Evolutionary conservation across 2,888 invertebrate genomes (phyloP), one percentile per base, ranked within the genome.

Genomic region (Erynnis tages): DNA sequence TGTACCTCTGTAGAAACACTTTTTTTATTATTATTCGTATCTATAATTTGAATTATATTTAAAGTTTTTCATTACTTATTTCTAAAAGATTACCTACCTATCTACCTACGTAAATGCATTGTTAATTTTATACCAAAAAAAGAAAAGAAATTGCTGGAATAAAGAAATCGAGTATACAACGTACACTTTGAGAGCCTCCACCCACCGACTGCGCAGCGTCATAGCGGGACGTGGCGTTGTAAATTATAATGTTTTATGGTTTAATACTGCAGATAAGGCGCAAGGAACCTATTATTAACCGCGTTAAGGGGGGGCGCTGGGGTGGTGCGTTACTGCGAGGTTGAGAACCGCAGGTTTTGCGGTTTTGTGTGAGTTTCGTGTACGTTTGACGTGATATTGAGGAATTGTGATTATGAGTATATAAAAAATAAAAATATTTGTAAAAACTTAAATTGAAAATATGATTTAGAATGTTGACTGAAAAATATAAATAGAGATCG

Each of bases 231-330:
- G 82, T 77, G 71, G 62, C 73, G 83, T 69, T 77, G 82, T 88
- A 89, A 88, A 89, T 89, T 88, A 88, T 84, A 83, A 88, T 89
- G 88, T 86, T 89, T 89, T 88, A 89, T 88, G 87, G 88, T 84
- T 88, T 89, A 87, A 89, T 89, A 88, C 86, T 76, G 82, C 75
- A 89, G 88, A 89, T 89, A 88, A 89, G 87, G 82, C 77, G 78
- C 79, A 82, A 83, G 86, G 78, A 80, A 82, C 82, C 82, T 85
- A 83, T 88, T 88, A 86, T 85, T 83, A 85, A 83, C 80, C 74
- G 78, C 76, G 84, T 82, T 82, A 81, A 79, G 55, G 53, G 63
- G 62, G 56, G 61, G 63, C 4, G 21, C 16, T 19, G 40, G 48
- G 38, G 27, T 16, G 37, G 14, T 29, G 27, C 25, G 40, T 49